Conservation (phyloP, 2,888 invertebrate genomes). For the Poecilobothrus nobilitatus region DNA sequence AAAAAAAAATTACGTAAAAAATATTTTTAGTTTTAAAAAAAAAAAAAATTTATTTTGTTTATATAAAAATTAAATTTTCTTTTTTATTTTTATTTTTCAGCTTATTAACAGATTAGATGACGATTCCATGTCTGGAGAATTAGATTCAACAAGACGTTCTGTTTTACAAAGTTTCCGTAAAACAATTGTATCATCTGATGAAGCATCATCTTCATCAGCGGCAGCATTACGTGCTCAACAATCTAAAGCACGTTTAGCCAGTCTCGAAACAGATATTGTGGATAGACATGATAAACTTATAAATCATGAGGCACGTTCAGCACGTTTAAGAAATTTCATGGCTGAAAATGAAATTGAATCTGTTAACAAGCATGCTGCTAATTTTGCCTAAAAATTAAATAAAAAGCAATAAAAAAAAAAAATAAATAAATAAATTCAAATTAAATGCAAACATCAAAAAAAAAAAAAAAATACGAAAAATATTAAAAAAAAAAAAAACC, state of each 20-base stretch:
- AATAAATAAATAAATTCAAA: neutral
- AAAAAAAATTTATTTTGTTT: too few relatives aligned
- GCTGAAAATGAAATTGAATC: conserved; percentile 48
- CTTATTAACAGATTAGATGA: conserved; percentile 30
- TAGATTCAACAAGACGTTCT: neutral
- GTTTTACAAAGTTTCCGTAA: conserved; percentile 51
- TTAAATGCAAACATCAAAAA: neutral
- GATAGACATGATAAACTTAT: conserved; percentile 60
- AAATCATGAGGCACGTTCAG: conserved; percentile 61
- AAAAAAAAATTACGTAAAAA: too few relatives aligned
- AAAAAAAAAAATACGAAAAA: neutral
- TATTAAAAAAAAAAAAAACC: neutral
- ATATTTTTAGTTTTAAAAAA: conserved; percentile 8
- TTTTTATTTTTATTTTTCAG: neutral
- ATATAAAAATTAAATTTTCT: neutral
- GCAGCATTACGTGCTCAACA: conserved; percentile 58
- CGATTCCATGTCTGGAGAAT: neutral
- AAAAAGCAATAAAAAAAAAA: neutral
- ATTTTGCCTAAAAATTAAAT: neutral
- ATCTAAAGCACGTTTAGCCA: conserved; percentile 58
- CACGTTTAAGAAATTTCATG: conserved; percentile 59
- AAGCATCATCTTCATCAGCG: conserved; percentile 40
- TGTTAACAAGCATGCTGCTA: conserved; percentile 1
- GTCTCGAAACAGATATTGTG: conserved; percentile 68
- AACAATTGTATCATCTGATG: conserved; percentile 45